phyloP scores from a whole-genome alignment of 2,797 vertebrate species.

The Macropus fuliginosus region DNA sequence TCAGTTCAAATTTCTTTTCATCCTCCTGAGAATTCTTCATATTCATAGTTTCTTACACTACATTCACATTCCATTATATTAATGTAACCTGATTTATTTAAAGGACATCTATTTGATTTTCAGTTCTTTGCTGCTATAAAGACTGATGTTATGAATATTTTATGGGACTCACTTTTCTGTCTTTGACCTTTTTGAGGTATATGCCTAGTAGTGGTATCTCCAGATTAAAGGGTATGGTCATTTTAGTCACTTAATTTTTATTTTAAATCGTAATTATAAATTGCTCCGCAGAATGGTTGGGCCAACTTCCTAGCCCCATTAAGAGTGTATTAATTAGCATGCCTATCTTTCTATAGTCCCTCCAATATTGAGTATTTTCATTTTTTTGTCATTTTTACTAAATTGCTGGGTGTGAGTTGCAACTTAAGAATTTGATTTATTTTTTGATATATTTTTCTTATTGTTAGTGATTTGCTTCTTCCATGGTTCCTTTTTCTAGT shows the following conservation, averaged over 20 bases:
- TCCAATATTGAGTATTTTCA: not conserved
- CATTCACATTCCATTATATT: not conserved
- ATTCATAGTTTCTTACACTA: not conserved
- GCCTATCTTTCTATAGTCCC: not conserved
- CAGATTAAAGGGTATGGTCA: not conserved
- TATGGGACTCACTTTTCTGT: not conserved
- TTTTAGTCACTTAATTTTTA: not conserved
- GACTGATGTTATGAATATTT: not conserved
- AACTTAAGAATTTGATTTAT: not conserved
- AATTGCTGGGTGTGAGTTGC: not conserved
- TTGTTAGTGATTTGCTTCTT: not conserved
- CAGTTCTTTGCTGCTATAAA: not conserved
- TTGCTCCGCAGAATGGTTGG: not conserved
- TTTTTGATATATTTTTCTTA: not conserved
- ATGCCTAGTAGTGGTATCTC: not conserved
- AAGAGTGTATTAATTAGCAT: not conserved
- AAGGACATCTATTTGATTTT: not conserved
- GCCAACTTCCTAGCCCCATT: not conserved
- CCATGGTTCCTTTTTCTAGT: not conserved
- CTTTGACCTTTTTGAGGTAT: not conserved
- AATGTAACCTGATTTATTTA: not conserved
- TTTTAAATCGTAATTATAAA: not conserved
- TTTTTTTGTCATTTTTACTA: not conserved
- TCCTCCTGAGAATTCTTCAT: not conserved
- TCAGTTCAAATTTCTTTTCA: not conserved